phyloP scores from a whole-genome alignment of 2,888 invertebrate genomes.

The Hirtodrosophila trivittata region DNA sequence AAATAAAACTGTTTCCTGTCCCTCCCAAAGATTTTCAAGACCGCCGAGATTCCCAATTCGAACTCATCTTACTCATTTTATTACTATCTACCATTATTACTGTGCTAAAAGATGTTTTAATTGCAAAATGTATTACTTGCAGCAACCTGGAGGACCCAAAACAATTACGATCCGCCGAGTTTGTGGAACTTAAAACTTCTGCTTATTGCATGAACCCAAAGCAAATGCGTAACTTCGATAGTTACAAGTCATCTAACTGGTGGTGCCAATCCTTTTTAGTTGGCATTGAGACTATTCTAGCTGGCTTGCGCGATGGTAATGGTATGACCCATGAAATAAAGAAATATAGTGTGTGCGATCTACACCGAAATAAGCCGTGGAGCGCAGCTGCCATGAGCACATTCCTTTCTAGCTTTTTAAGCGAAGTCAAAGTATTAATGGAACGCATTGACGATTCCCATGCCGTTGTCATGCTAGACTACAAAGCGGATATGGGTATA shows the following conservation, averaged over 20 bases:
- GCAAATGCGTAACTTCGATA: slow-evolving; percentile 35
- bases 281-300: slow-evolving; percentile 44
- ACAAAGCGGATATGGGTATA: neutral
- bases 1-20: neutral
- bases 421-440: slow-evolving; percentile 37
- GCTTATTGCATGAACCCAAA: neutral
- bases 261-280: slow-evolving; percentile 68
- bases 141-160: slow-evolving; percentile 44
- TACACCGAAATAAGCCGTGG: slow-evolving; percentile 54
- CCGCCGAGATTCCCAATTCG: no score
- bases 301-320: slow-evolving; percentile 41
- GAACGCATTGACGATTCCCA: slow-evolving; percentile 37
- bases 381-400: slow-evolving; percentile 39
- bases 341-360: slow-evolving; percentile 14
- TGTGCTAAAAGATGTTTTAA: no score
- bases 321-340: slow-evolving; percentile 37
- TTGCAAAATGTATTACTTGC: neutral
- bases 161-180: slow-evolving; percentile 27
- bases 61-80: no score
- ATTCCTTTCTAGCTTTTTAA: slow-evolving; percentile 54
- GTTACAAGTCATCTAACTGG: slow-evolving; percentile 54
- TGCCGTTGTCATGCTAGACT: slow-evolving; percentile 49
- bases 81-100: no score
- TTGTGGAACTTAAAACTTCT: slow-evolving; percentile 61
- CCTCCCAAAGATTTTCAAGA: no score